Evolutionary conservation across 2,888 invertebrate genomes (phyloP), one percentile per base, ranked within the genome.

Genomic region (Tridacna gigas): DNA sequence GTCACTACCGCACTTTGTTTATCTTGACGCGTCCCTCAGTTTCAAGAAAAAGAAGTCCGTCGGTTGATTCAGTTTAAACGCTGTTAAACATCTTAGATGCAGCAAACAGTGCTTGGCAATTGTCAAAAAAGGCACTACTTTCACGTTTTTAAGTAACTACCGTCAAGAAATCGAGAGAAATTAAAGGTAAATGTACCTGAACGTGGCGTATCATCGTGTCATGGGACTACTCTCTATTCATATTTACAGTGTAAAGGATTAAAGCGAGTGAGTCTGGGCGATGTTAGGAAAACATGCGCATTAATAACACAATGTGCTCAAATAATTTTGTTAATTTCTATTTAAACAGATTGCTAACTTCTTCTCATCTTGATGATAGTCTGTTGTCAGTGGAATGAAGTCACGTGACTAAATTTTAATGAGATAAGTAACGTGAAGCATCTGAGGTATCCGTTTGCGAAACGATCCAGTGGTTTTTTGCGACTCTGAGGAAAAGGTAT

Each of bases 1-100:
- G 71, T 51, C 71, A 71, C 71, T 71, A 51, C 22, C 71, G 48
- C 11, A n/a, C 26, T 51, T 51, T 71, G 71, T 71, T 71, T 71
- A 71, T 26, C 15, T 71, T 71, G 51, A 71, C 51, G 56, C 51
- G 13, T 25, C n/a, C 13, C 63, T 63, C 15, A 56, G 56, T 56
- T 20, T 37, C 37, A 37, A 37, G 37, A 37, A 37, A 37, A 37
- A 37, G 37, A 37, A 37, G 37, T 37, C 3, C 37, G 7, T 37
- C 37, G 7, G 2, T 37, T 37, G 37, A 37, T 37, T 37, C 37
- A 37, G 3, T 37, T 37, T 2, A 37, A 18, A 60, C 60, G 60
- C 9, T 60, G n/a, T 60, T 37, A 37, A 37, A 37, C 37, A 37
- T 37, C 37, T 4, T 4, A 37, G 7, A 2, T 37, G 37, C 37